phyloP scores from a whole-genome alignment of 2,888 invertebrate genomes.

The Lasioglossum figueresi region DNA sequence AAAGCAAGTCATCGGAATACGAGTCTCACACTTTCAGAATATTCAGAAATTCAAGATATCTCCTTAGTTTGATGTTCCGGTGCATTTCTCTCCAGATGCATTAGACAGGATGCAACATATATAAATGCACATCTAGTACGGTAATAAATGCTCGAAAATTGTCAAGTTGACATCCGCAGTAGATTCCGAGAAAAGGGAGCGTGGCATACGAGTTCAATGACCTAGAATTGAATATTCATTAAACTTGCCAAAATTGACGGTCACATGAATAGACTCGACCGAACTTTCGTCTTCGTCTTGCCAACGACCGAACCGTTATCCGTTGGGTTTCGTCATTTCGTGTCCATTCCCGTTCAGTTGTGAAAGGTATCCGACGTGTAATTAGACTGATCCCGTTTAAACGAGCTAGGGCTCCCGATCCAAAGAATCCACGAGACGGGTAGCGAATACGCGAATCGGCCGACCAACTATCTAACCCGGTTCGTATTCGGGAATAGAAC shows the following conservation, averaged over 20 bases:
- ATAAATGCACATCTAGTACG: too few relatives aligned
- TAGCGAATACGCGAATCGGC: background rate
- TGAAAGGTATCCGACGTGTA: background rate
- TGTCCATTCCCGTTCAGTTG: background rate
- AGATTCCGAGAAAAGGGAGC: background rate
- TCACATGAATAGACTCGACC: slow-evolving; percentile 26
- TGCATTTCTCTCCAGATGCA: too few relatives aligned
- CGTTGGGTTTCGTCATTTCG: background rate
- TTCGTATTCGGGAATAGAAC: slow-evolving; percentile 27
- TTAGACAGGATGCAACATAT: too few relatives aligned
- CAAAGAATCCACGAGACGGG: slow-evolving; percentile 15
- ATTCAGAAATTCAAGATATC: background rate
- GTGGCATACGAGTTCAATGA: background rate
- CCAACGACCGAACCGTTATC: slow-evolving; percentile 20
- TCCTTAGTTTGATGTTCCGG: too few relatives aligned
- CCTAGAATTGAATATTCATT: slow-evolving; percentile 22
- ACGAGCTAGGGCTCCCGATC: slow-evolving; percentile 23
- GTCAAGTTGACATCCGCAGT: background rate
- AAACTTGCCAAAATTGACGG: slow-evolving; percentile 6
- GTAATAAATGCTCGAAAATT: background rate
- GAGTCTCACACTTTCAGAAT: too few relatives aligned
- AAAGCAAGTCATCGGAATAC: too few relatives aligned
- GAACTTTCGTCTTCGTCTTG: slow-evolving; percentile 47
- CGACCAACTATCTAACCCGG: background rate
- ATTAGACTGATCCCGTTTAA: slow-evolving; percentile 39